Evolutionary conservation across 1,140 invertebrate species (phyloP), one percentile per base, ranked within the genome.

Genomic region (Dermatophagoides farinae): DNA sequence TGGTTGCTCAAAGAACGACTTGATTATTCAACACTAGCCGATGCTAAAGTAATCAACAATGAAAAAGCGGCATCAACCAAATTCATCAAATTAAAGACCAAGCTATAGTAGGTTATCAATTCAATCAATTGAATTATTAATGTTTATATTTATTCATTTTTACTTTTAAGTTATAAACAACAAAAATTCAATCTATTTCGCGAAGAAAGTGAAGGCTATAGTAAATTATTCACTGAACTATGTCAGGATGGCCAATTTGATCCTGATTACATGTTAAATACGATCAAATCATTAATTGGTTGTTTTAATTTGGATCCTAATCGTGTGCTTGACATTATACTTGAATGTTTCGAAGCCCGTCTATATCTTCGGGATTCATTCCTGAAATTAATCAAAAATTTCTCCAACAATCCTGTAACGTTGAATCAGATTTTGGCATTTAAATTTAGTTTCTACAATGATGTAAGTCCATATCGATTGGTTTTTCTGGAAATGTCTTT

Each of bases 241-340:
- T 91, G 86, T 78, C 88, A 88, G 72, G 82, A 88, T 69, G 80
- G 81, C 70, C 77, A 76, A 63, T 71, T 77, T 58, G 75, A 75
- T 44, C 70, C 68, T 72, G 76, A 68, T 73, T 78, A 77, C 62
- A 77, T 84, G 65, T 76, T 90, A 68, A 82, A 89, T 75, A 83
- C 87, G 37, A 84, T 92, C 41, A 86, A 88, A 72, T 88, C 86
- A n/a, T 75, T 95, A 22, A 93, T 93, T 70, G 92, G 95, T 68
- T 96, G 90, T 72, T 98, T 98, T 70, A 96, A 97, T 76, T 78
- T 99, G 67, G 95, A 99, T 75, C 96, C 96, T 20, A 98, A 98
- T 72, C 78, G 96, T 68, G 92, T 97, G 0, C 74, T 98, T 61
- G 95, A 98, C 70, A 83, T 97, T 58, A 85, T 98, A 62, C 75